Conservation (phyloP, 2,113 vertebrate genomes). For the Ascaphus truei region DNA sequence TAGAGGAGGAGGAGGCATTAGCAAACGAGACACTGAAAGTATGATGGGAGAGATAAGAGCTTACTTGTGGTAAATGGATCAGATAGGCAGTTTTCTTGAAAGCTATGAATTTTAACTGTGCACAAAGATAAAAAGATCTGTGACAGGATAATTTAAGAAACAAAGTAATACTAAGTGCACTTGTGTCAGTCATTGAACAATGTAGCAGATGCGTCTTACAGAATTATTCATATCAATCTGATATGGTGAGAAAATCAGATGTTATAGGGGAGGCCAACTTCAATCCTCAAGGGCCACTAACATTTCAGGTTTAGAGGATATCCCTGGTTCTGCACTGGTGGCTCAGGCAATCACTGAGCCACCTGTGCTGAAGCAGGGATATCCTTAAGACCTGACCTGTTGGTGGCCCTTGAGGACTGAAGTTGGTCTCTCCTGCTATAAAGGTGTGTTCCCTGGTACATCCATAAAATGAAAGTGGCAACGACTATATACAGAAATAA, state of each 20-base stretch:
- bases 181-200: slow-evolving; percentile 28
- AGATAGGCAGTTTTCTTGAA: background rate
- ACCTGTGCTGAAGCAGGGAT: too few relatives aligned
- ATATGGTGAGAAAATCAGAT: background rate
- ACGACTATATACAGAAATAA: background rate
- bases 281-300: too few relatives aligned
- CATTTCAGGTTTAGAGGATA: too few relatives aligned
- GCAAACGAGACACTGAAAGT: too few relatives aligned
- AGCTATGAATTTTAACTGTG: background rate
- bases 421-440: background rate
- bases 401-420: too few relatives aligned
- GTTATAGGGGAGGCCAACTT: too few relatives aligned
- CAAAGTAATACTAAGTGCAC: slow-evolving; percentile 25
- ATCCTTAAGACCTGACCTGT: too few relatives aligned
- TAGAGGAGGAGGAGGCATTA: too few relatives aligned
- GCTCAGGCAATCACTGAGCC: too few relatives aligned
- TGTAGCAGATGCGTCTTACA: background rate
- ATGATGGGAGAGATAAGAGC: too few relatives aligned
- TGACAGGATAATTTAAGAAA: slow-evolving; percentile 32
- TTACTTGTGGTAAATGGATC: background rate
- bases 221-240: slow-evolving; percentile 20
- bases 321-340: too few relatives aligned
- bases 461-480: background rate
- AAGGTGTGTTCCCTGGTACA: slow-evolving; percentile 1
- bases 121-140: slow-evolving; percentile 13